Evolutionary conservation across 2,797 vertebrate genomes (phyloP).

Genomic region (Squalus acanthias): DNA sequence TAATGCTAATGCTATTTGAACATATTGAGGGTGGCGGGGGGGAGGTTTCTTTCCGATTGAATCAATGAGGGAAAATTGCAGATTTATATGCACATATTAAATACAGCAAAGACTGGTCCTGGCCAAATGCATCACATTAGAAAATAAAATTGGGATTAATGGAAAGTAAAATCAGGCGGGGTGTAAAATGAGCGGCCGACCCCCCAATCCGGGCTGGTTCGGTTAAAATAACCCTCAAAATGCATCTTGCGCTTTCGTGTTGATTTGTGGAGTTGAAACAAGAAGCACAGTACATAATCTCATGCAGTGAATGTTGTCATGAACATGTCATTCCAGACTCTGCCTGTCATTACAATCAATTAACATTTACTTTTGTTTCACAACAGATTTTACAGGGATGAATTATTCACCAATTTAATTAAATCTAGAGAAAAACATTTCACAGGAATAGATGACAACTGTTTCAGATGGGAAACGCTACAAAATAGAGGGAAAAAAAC

Average conservation of each 20-base stretch:
- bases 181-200: no score
- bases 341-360: background rate
- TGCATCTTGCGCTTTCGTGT: background rate
- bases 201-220: no score
- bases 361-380: constrained; percentile 4
- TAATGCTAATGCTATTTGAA: no score
- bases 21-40: no score
- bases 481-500: background rate
- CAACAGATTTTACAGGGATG: background rate
- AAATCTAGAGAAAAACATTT: background rate
- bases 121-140: no score
- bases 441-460: background rate
- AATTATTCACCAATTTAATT: background rate
- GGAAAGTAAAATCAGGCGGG: no score
- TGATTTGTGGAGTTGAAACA: background rate
- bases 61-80: no score
- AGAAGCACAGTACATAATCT: background rate
- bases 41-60: no score
- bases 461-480: background rate
- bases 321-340: background rate
- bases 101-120: no score
- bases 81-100: no score
- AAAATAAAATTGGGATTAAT: no score
- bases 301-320: background rate
- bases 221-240: no score